Percentiles rank a stretch among this genome's conserved stretches.
phyloP scores from a whole-genome alignment of 2,113 vertebrate species.

The Amphiprion percula region DNA sequence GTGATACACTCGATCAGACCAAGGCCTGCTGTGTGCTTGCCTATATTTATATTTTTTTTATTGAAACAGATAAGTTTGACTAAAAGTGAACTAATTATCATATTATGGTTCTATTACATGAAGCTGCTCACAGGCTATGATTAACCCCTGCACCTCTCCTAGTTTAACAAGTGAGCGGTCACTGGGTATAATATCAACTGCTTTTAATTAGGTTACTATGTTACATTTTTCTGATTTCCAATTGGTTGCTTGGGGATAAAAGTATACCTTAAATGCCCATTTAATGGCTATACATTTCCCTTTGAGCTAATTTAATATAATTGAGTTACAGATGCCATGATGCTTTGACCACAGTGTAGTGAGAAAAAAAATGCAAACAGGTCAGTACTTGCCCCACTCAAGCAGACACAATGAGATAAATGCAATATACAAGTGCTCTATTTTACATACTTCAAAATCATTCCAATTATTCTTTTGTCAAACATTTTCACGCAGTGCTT shows the following conservation, averaged over 20 bases:
- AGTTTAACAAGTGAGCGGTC: constrained; percentile 77
- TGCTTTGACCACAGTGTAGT: constrained; percentile 26
- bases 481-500: background rate
- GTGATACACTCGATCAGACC: constrained; percentile 53
- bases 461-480: background rate
- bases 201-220: constrained; percentile 86
- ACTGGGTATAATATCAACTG: constrained; percentile 79
- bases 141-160: constrained; percentile 84
- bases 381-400: constrained; percentile 17
- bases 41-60: constrained; percentile 72
- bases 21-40: constrained; percentile 22
- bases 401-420: constrained; percentile 10
- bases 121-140: constrained; percentile 85
- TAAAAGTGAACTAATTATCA: constrained; percentile 82
- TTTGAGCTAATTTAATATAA: constrained; percentile 68
- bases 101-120: constrained; percentile 77
- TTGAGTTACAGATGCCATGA: constrained; percentile 60
- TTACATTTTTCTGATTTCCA: constrained; percentile 66
- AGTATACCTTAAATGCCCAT: constrained; percentile 64
- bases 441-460: background rate
- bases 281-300: constrained; percentile 62
- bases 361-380: constrained; percentile 33
- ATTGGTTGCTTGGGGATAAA: constrained; percentile 75
- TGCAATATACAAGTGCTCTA: background rate
- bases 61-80: constrained; percentile 83